These are phyloP conservation scores for Gerosis bhagava DNA, from an alignment of 2,888 invertebrate species.

Conservation along the genomic window DNA sequence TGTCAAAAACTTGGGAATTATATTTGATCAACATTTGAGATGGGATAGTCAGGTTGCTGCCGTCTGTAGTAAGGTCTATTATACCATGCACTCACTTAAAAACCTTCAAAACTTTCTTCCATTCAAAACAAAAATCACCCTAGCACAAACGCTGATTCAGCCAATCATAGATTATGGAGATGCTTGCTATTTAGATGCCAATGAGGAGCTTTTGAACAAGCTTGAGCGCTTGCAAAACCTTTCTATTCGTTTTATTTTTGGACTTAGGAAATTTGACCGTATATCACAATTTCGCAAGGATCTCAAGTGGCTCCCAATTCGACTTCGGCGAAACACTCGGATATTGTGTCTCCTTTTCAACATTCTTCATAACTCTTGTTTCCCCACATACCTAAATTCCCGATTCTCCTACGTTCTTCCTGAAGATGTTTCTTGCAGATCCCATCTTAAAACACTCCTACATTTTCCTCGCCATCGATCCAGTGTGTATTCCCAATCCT, in stretches of 20 bases:
- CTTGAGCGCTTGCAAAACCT: slow-evolving; percentile 19
- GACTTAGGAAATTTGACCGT: slow-evolving; percentile 12
- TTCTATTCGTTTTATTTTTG: slow-evolving; percentile 17
- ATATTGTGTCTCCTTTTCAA: background rate
- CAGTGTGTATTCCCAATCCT: no score
- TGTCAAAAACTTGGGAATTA: background rate
- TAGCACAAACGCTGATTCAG: background rate
- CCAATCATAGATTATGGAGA: slow-evolving; percentile 15
- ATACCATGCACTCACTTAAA: background rate
- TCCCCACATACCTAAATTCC: background rate
- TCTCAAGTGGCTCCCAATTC: slow-evolving; percentile 7
- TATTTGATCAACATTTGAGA: background rate
- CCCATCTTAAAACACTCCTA: background rate
- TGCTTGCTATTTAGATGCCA: background rate
- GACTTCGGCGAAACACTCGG: background rate
- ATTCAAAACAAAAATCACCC: background rate
- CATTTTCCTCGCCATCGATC: no score
- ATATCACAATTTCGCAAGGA: slow-evolving; percentile 4
- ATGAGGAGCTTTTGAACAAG: slow-evolving; percentile 13
- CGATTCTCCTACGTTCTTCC: background rate
- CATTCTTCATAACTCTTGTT: background rate
- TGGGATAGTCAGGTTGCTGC: background rate
- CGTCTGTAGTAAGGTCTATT: background rate
- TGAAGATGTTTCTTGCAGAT: background rate
- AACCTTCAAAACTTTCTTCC: background rate